Evolutionary conservation across 2,888 invertebrate genomes (phyloP).

Genomic region (Tribolium freemani): DNA sequence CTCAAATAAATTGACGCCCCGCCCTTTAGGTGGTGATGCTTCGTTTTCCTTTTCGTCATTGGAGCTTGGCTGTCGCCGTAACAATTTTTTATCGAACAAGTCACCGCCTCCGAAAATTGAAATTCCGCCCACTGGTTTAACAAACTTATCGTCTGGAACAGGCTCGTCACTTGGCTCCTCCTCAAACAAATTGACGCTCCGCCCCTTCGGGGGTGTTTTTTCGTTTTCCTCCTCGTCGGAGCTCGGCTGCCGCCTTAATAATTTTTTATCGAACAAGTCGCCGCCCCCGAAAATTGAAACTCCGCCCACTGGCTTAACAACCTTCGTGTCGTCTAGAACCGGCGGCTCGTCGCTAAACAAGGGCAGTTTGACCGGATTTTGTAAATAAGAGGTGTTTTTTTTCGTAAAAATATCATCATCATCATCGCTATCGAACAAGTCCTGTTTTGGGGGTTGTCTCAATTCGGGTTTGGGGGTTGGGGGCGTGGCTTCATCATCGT

Average conservation of each 20-base stretch:
- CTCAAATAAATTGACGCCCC: slow-evolving; percentile 28
- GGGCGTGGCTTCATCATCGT: slow-evolving; percentile 61
- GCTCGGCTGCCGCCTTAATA: slow-evolving; percentile 45
- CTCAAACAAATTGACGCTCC: slow-evolving; percentile 26
- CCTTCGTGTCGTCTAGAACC: slow-evolving; percentile 54
- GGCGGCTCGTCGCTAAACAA: slow-evolving; percentile 61
- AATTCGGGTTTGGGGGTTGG: slow-evolving; percentile 6
- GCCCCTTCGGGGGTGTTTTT: neutral
- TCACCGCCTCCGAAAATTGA: slow-evolving; percentile 70
- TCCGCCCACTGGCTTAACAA: slow-evolving; percentile 72
- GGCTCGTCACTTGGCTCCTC: neutral
- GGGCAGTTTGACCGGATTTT: slow-evolving; percentile 53
- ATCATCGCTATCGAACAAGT: slow-evolving; percentile 60
- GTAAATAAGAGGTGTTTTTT: slow-evolving; percentile 42
- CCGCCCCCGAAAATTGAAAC: slow-evolving; percentile 72
- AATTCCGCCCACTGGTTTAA: slow-evolving; percentile 74
- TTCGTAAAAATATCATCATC: slow-evolving; percentile 58
- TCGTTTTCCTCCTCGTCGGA: slow-evolving; percentile 39
- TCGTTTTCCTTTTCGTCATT: slow-evolving; percentile 35
- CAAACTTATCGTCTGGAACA: neutral
- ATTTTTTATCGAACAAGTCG: slow-evolving; percentile 52
- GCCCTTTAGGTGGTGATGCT: slow-evolving; percentile 16
- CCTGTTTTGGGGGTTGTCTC: slow-evolving; percentile 9
- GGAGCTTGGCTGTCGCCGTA: slow-evolving; percentile 43
- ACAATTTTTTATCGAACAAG: slow-evolving; percentile 52